phyloP scores from a whole-genome alignment of 2,888 invertebrate genomes.

The Eumacrocentrus americanus region DNA sequence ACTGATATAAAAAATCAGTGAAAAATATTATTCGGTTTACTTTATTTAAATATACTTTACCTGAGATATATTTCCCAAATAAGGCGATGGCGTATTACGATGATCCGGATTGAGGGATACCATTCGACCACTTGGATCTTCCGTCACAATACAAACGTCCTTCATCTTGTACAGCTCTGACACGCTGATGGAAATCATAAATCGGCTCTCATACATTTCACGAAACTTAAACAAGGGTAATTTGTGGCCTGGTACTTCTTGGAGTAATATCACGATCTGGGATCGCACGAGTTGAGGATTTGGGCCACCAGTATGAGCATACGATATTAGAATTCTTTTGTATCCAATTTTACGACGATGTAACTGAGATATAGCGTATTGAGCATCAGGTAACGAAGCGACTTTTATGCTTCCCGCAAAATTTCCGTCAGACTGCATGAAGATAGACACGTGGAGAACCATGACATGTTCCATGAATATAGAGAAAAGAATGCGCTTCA shows the following conservation, averaged over 20 bases:
- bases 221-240: slow-evolving; percentile 82
- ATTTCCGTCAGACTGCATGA: slow-evolving; percentile 71
- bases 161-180: slow-evolving; percentile 76
- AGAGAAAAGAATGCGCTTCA: slow-evolving; percentile 69
- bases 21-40: background rate
- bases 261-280: slow-evolving; percentile 75
- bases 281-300: slow-evolving; percentile 71
- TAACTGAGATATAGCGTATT: slow-evolving; percentile 79
- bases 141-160: slow-evolving; percentile 79
- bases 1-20: slow-evolving; percentile 16
- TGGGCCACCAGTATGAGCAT: slow-evolving; percentile 70
- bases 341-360: slow-evolving; percentile 83
- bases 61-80: slow-evolving; percentile 50
- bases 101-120: slow-evolving; percentile 72
- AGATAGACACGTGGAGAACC: slow-evolving; percentile 70
- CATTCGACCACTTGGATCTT: slow-evolving; percentile 73
- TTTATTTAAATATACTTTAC: slow-evolving; percentile 36
- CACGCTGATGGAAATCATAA: slow-evolving; percentile 74
- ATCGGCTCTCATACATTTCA: slow-evolving; percentile 82
- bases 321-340: slow-evolving; percentile 79
- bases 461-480: slow-evolving; percentile 71
- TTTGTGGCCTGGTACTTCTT: slow-evolving; percentile 76
- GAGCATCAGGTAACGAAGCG: slow-evolving; percentile 73
- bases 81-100: slow-evolving; percentile 66
- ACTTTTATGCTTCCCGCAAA: slow-evolving; percentile 76